Base-by-base conservation (phyloP, 2,113 vertebrate genomes). In the Catharus fuscescens region DNA sequence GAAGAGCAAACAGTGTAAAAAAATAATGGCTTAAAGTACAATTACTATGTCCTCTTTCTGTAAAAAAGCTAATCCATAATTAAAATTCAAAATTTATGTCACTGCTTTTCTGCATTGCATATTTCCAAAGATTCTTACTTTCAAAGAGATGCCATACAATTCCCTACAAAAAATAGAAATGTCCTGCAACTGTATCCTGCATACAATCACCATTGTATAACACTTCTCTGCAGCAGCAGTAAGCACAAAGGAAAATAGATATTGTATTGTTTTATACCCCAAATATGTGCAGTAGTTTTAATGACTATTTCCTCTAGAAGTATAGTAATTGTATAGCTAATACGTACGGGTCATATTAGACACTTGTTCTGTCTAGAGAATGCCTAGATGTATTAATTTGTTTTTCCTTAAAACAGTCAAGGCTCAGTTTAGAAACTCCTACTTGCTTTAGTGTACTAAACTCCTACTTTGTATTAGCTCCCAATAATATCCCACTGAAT, bases 341-440 rank as follows among this genome's bases (percentile, higher is more conserved):
- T 47, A 56, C 15, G 17, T 53, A 21, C 18, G 61, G 25, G 38
- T 77, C 60, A 80, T 38, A 8, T 74, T 44, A 73, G 21, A 48
- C 14, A 52, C 23, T 69, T 78, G 8, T 3, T 76, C 36, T 78
- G 16, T 76, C 40, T 90, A 52, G 31, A 53, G 28, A 34, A 67
- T 29, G 12, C 61, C 38, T 72, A 66, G 31, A 48, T 78, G 9
- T 9, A 28, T 88, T 80, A 21, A 53, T 79, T 87, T 69, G 29
- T 52, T 82, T 80, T 80, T 62, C 61, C 80, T 86, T 92, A 25
- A 86, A 82, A 38, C 34, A 81, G 14, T 61, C 23, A 80, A 56
- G 24, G 20, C 36, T 80, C 4, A 0, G 34, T 91, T 85, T 65
- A 90, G 66, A 67, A 92, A 45, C 10, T 89, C 38, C 29, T 85